phyloP scores from a whole-genome alignment of 1,140 invertebrate species.

The Caenorhabditis tropicalis region DNA sequence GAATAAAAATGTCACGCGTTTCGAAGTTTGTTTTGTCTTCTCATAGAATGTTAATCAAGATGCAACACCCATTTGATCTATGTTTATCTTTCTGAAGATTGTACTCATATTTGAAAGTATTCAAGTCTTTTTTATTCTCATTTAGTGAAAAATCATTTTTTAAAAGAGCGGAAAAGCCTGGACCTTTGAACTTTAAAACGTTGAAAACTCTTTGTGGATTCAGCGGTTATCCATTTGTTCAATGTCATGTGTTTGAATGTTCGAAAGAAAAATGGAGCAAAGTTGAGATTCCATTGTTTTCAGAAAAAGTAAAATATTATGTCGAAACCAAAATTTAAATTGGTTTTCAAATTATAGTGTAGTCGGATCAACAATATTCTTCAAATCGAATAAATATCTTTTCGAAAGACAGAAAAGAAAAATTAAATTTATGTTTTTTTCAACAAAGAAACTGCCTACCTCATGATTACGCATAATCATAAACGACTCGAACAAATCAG shows the following conservation, averaged over 20 bases:
- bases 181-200: background rate
- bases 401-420: no score
- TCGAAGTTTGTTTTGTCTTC: constrained; percentile 8
- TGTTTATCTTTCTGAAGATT: background rate
- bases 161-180: no score
- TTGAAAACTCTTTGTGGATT: background rate
- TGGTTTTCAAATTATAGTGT: no score
- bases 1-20: background rate
- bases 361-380: no score
- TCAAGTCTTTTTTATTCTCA: no score
- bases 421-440: no score
- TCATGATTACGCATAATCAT: background rate
- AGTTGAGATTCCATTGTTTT: background rate
- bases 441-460: no score
- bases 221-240: background rate
- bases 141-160: no score
- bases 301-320: background rate
- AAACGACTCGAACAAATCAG: background rate
- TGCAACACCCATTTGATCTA: background rate
- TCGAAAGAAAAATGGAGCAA: background rate
- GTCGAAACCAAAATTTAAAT: no score
- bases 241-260: background rate
- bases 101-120: background rate
- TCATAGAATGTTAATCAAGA: constrained; percentile 7
- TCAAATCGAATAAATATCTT: no score